Conservation (phyloP, 2,113 vertebrate genomes). For the Hystrix brachyura region DNA sequence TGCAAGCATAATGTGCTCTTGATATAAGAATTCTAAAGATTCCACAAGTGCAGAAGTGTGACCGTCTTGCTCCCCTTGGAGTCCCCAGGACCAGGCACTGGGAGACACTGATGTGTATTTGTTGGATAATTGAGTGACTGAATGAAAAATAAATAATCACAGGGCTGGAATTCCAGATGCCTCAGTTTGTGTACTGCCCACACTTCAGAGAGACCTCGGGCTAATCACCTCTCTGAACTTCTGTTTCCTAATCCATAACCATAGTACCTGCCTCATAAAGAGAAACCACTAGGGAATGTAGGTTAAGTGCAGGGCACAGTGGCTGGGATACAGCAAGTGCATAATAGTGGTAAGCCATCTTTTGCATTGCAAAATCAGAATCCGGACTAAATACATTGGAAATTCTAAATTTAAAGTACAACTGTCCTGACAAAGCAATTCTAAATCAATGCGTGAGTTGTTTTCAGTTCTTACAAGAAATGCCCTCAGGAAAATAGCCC, state of each 20-base stretch:
- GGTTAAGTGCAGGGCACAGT: not conserved
- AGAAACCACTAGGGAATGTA: not conserved
- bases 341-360: not conserved
- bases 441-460: not conserved
- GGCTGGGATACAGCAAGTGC: not conserved
- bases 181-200: not conserved
- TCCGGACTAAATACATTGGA: not conserved
- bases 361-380: not conserved
- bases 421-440: not conserved
- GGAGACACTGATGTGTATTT: not conserved
- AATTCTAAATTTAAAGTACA: not conserved
- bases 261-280: rapidly evolving
- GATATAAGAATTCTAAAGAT: not conserved
- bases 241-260: not conserved
- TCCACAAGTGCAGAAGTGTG: not conserved
- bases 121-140: not conserved
- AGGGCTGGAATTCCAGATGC: not conserved
- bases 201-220: not conserved
- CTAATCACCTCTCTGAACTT: not conserved
- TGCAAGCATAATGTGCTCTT: not conserved
- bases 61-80: not conserved
- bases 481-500: not conserved
- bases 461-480: slow-evolving; percentile 41
- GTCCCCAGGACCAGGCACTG: not conserved
- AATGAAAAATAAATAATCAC: not conserved